Conservation (phyloP, 1,140 invertebrate species). For the Lucilia sericata region DNA sequence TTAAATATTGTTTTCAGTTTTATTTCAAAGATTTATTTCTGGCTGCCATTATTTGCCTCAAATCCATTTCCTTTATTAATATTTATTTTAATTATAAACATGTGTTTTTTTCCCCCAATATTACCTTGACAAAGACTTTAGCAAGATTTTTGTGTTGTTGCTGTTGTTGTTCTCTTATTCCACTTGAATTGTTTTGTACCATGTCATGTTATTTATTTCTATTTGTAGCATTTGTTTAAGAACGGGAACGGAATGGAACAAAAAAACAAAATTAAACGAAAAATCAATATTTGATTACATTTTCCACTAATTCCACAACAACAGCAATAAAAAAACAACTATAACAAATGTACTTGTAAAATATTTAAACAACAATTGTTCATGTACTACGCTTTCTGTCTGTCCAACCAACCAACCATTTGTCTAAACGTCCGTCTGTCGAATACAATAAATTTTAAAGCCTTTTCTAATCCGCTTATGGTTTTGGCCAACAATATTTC, state of each 20-base stretch:
- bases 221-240: background rate
- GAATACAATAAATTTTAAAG: background rate
- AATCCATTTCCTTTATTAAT: too few relatives aligned
- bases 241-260: too few relatives aligned
- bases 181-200: background rate
- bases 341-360: background rate
- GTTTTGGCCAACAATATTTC: slow-evolving; percentile 2
- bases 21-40: background rate
- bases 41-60: too few relatives aligned
- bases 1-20: background rate
- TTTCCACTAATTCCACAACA: background rate
- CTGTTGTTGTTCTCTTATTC: too few relatives aligned
- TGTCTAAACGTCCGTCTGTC: too few relatives aligned
- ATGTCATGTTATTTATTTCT: background rate
- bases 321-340: background rate
- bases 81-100: too few relatives aligned
- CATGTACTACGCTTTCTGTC: background rate
- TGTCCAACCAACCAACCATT: too few relatives aligned
- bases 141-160: too few relatives aligned
- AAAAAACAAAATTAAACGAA: background rate
- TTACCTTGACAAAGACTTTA: background rate
- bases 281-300: background rate
- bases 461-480: slow-evolving; percentile 24
- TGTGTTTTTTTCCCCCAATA: background rate
- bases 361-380: background rate